Evolutionary conservation across 2,113 vertebrate species (phyloP), one percentile per base, ranked within the genome.

Genomic region (Hoplias malabaricus): DNA sequence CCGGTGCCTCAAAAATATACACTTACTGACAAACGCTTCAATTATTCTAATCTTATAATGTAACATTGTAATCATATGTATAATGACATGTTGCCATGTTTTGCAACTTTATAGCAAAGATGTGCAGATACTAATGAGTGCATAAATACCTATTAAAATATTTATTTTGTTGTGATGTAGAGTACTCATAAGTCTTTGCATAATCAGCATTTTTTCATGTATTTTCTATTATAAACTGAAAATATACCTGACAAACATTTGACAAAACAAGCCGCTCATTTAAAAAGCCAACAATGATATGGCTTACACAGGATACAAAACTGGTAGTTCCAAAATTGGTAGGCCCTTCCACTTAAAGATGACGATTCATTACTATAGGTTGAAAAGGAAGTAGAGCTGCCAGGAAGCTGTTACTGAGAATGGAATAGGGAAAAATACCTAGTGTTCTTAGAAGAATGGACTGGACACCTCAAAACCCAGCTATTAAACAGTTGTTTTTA

Each of bases 21-120:
- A n/a, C 5, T 48, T 13, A 70, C 54, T 54, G 46, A 53, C 40
- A 21, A 71, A 19, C 27, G 34, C 33, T 27, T 66, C 34, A 54
- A 50, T 68, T 50, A 40, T 21, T 79, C 63, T 53, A 53, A 65
- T 73, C 71, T 83, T 69, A 59, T 83, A 69, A 83, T 76, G 29
- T 68, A 25, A 54, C 67, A 43, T 48, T 62, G 72, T 67, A 78
- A 75, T 76, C 11, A 11, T 62, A 31, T 21, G 36, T 9, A 69
- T 48, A 70, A 69, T 57, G 21, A 50, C 16, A 40, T n/a, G 40
- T 59, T 27, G 19, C 63, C 34, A 63, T 36, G 48, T 69, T 74
- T 62, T 62, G 23, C 38, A 63, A 5, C n/a, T 40, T 66, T 67
- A 57, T 61, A 72, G 46, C 10, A 38, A 70, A 56, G 25, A 56